Evolutionary conservation across 2,888 invertebrate species (phyloP).

Genomic region (Celastrina argiolus): DNA sequence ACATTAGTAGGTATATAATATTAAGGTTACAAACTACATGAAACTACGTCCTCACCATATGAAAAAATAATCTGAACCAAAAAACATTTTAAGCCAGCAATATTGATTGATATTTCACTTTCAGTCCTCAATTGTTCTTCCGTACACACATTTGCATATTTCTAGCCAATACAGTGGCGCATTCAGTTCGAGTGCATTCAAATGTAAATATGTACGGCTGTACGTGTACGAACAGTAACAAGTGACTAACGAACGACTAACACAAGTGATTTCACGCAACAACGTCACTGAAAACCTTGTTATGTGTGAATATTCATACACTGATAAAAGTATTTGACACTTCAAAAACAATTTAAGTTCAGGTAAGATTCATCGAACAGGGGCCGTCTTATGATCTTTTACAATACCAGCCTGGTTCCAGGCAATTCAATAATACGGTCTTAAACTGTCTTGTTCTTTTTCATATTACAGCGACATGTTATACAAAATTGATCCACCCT

Average conservation of each 20-base stretch:
- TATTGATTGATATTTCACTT: not conserved
- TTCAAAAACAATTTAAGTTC: not conserved
- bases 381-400: no score
- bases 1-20: no score
- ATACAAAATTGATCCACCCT: no score
- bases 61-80: not conserved
- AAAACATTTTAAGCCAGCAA: not conserved
- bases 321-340: conserved; percentile 9
- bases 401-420: no score
- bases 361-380: no score
- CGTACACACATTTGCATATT: conserved; percentile 37
- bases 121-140: conserved; percentile 31
- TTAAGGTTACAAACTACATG: no score
- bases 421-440: no score
- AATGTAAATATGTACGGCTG: conserved; percentile 60
- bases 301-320: conserved; percentile 21
- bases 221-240: conserved; percentile 53
- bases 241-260: conserved; percentile 66
- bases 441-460: no score
- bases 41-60: no score
- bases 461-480: no score
- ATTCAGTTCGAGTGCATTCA: conserved; percentile 44
- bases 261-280: conserved; percentile 51
- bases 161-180: conserved; percentile 45
- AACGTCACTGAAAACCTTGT: conserved; percentile 30